These are phyloP conservation scores for Vidua chalybeata DNA, from an alignment of 2,113 vertebrate genomes.

Conservation along the genomic window DNA sequence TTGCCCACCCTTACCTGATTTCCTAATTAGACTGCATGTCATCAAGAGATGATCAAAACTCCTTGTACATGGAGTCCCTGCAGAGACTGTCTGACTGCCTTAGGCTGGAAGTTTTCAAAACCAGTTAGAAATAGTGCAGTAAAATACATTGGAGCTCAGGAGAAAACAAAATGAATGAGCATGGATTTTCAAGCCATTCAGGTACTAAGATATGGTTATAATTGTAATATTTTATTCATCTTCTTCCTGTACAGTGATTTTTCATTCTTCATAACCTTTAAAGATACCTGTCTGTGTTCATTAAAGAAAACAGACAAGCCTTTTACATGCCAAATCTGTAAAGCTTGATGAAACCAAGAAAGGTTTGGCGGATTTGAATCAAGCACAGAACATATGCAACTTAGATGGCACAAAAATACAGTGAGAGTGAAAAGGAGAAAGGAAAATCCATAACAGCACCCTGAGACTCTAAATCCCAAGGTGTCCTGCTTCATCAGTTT, in stretches of 20 bases:
- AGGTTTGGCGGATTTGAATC: background rate
- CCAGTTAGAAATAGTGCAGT: background rate
- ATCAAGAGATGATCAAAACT: background rate
- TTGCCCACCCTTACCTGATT: background rate
- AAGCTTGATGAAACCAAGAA: background rate
- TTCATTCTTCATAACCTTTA: background rate
- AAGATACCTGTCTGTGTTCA: background rate
- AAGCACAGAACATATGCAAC: background rate
- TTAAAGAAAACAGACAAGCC: background rate
- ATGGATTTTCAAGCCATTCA: background rate
- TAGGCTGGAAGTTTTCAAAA: background rate
- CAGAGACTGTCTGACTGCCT: background rate
- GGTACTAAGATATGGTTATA: background rate
- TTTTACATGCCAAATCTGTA: background rate
- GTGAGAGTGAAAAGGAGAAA: background rate
- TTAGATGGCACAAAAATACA: background rate
- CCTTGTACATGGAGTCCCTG: background rate
- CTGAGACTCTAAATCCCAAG: background rate
- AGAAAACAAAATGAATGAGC: background rate
- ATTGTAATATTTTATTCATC: background rate
- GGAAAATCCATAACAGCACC: background rate
- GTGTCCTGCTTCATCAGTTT: background rate
- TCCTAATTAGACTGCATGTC: conserved; percentile 25
- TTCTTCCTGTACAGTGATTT: background rate
- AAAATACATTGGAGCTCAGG: background rate